Evolutionary conservation across 2,797 vertebrate species (phyloP).

Genomic region (Pangasius mekongensis): DNA sequence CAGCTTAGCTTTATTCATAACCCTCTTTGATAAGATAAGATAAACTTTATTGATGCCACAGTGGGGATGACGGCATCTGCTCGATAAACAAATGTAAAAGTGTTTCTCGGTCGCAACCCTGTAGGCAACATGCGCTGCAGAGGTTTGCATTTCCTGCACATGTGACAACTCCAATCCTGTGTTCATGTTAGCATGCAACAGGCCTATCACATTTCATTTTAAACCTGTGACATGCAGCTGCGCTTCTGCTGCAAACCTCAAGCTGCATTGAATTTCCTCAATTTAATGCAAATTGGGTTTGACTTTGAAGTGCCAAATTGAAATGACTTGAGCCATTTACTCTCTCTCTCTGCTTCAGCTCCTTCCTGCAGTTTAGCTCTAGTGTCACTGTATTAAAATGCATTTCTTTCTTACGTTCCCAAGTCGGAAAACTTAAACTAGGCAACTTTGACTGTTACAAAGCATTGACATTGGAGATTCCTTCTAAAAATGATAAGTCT

Average conservation of each 20-base stretch:
- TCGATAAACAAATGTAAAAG: not conserved
- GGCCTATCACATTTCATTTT: not conserved
- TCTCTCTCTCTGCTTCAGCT: not conserved
- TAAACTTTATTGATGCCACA: too few relatives aligned
- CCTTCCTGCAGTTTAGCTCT: not conserved
- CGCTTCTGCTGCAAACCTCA: not conserved
- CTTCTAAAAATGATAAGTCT: too few relatives aligned
- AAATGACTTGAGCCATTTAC: not conserved
- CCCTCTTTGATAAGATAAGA: not conserved
- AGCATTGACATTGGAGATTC: too few relatives aligned
- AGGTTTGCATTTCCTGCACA: not conserved
- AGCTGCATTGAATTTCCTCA: not conserved
- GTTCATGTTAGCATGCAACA: not conserved
- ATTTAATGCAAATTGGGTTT: not conserved
- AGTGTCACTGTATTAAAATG: not conserved
- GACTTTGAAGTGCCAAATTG: too few relatives aligned
- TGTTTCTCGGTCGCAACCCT: not conserved
- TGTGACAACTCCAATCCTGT: not conserved
- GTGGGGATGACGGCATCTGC: not conserved
- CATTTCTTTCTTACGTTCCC: not conserved
- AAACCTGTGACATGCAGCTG: not conserved
- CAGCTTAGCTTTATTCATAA: not conserved
- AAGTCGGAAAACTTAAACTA: too few relatives aligned
- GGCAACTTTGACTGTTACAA: too few relatives aligned
- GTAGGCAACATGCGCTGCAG: not conserved